phyloP scores from a whole-genome alignment of 2,113 vertebrate genomes.

The Cyanoramphus novaezelandiae region DNA sequence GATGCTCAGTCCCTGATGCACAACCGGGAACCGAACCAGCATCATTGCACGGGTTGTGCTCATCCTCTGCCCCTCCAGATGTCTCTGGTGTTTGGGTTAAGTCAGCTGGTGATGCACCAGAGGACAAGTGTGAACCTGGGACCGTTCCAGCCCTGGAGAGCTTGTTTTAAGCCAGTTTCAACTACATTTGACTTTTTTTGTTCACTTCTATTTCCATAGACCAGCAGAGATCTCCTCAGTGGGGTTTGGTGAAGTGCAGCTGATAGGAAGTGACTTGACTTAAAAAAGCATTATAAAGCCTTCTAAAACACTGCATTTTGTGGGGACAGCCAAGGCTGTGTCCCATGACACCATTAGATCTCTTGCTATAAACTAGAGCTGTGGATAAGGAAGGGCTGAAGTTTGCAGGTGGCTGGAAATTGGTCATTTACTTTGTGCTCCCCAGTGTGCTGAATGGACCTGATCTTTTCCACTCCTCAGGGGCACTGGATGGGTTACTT shows the following conservation, averaged over 20 bases:
- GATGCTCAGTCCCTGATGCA: neutral
- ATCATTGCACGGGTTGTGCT: neutral
- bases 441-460: neutral
- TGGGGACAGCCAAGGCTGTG: neutral
- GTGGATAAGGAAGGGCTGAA: neutral
- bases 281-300: neutral
- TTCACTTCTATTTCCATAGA: neutral
- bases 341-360: fast-evolving
- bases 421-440: neutral
- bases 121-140: neutral
- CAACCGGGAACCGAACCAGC: neutral
- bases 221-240: neutral
- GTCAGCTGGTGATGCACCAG: neutral
- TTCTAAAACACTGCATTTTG: neutral
- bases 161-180: neutral
- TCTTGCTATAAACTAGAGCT: neutral
- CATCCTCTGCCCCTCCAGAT: neutral
- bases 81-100: neutral
- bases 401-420: neutral
- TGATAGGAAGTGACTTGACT: neutral
- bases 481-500: neutral
- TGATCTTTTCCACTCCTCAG: fast-evolving
- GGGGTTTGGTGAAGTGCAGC: neutral
- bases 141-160: neutral
- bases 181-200: neutral